Evolutionary conservation across 2,113 vertebrate species (phyloP).

Genomic region (Rattus norvegicus): GRCr8 NC_086020.1:30097001-30097500

Average conservation of each 20-base stretch:
- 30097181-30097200: too few species aligned
- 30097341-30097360: slow-evolving; percentile 27
- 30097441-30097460: slow-evolving; percentile 45
- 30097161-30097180: too few species aligned
- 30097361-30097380: background rate
- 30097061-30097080: too few species aligned
- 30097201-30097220: background rate
- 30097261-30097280: background rate
- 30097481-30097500: slow-evolving; percentile 54
- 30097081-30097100: too few species aligned
- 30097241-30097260: background rate
- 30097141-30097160: too few species aligned
- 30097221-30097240: background rate
- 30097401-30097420: slow-evolving; percentile 60
- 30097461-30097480: slow-evolving; percentile 28
- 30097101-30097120: too few species aligned
- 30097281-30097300: background rate
- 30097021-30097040: too few species aligned
- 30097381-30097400: slow-evolving; percentile 56
- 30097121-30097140: too few species aligned
- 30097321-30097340: background rate
- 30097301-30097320: background rate
- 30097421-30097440: slow-evolving; percentile 62
- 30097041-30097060: too few species aligned
- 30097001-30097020: too few species aligned